phyloP scores from a whole-genome alignment of 2,797 vertebrate genomes.

The Sebastes aleutianus region DNA sequence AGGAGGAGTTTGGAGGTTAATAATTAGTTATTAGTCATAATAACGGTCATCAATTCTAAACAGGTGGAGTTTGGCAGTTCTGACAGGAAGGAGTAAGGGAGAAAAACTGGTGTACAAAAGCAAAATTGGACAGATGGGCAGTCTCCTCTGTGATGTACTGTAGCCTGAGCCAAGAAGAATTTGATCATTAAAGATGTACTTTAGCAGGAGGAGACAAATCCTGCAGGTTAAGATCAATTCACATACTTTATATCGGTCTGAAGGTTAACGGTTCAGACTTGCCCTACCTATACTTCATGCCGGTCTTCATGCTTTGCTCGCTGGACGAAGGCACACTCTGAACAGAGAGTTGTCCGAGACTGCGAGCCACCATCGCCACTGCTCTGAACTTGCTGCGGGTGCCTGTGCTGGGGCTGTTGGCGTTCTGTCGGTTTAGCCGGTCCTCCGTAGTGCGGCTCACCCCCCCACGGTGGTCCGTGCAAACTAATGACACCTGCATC shows the following conservation, averaged over 20 bases:
- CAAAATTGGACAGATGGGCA: not conserved
- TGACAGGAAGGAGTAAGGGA: not conserved
- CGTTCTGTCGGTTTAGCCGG: conserved; percentile 88
- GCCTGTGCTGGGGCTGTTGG: conserved; percentile 91
- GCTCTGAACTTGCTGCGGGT: conserved; percentile 92
- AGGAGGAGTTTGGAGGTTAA: not conserved
- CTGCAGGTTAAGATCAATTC: not conserved
- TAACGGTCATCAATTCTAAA: not conserved
- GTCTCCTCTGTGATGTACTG: not conserved
- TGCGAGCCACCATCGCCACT: conserved; percentile 95
- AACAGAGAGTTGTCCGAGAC: conserved; percentile 93
- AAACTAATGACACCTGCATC: conserved; percentile 98
- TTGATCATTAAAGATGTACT: conserved; percentile 2
- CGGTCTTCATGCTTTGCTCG: conserved; percentile 88
- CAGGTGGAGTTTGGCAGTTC: not conserved
- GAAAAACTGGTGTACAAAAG: not conserved
- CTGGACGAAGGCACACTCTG: conserved; percentile 87
- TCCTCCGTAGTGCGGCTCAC: conserved; percentile 93
- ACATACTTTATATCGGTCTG: not conserved
- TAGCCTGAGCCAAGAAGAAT: not conserved
- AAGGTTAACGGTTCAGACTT: conserved; percentile 15
- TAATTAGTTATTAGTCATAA: not conserved
- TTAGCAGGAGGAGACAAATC: not conserved
- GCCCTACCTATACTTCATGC: conserved; percentile 97
- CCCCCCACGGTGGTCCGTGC: conserved; percentile 94